Percentiles rank a stretch among this genome's conserved stretches.
phyloP scores from a whole-genome alignment of 2,797 vertebrate genomes.

The Ispidina picta region DNA sequence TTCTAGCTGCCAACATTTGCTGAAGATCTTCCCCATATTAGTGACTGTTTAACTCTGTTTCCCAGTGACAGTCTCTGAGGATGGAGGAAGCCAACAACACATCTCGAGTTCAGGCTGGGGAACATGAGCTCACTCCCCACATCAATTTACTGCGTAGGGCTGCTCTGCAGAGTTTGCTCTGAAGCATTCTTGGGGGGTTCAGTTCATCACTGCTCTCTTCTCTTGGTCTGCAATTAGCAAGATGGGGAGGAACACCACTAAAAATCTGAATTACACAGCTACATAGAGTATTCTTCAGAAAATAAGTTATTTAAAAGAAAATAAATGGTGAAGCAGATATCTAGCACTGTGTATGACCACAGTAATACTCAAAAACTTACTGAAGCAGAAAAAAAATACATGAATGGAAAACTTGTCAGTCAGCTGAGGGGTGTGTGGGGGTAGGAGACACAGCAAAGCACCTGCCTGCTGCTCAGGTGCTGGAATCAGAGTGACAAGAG shows the following conservation, averaged over 20 bases:
- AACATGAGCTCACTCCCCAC: constrained; percentile 40
- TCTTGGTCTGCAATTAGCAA: background rate
- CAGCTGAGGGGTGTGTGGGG: too few relatives aligned
- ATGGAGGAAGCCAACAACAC: background rate
- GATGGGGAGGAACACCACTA: background rate
- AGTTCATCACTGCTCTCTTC: background rate
- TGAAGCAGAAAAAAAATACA: background rate
- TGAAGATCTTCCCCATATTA: background rate
- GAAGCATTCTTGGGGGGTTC: background rate
- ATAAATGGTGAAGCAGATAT: background rate
- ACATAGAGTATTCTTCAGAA: background rate
- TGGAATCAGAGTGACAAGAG: background rate
- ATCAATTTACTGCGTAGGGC: constrained; percentile 17
- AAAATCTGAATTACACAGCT: background rate
- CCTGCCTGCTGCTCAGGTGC: background rate
- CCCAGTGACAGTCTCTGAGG: background rate
- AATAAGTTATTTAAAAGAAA: background rate
- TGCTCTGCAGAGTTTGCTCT: background rate
- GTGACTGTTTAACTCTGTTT: background rate
- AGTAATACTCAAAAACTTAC: background rate
- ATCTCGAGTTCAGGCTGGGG: background rate
- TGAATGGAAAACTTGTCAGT: background rate
- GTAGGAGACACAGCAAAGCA: background rate
- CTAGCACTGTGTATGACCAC: background rate
- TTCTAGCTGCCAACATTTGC: constrained; percentile 27